A percentile compares a stretch with the other conserved stretches of the same genome.
These are phyloP conservation scores for Porites cylindrica DNA, from an alignment of 92 coral and sea anemone genomes.

Conservation along the genomic window DNA sequence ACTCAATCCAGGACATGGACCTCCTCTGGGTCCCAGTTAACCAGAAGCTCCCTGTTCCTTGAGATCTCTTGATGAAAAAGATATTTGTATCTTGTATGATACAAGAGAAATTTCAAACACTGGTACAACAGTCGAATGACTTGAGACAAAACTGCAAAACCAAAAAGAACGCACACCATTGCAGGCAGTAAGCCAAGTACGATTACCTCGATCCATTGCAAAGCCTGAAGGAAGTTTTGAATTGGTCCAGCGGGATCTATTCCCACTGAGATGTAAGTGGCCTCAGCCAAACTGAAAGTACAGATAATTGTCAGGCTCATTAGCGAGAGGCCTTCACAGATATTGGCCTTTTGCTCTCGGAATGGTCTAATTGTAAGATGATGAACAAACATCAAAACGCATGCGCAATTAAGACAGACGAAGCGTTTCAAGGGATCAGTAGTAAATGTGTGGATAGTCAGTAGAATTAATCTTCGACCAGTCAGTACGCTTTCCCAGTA, in stretches of 20 bases:
- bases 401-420: constrained; percentile 9
- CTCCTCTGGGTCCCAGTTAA: too few relatives aligned
- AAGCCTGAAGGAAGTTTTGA: background rate
- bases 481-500: constrained; percentile 68
- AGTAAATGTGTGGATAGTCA: constrained; percentile 39
- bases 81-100: background rate
- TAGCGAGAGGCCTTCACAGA: constrained; percentile 46
- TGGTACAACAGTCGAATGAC: constrained; percentile 23
- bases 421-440: constrained; percentile 27
- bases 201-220: constrained; percentile 50
- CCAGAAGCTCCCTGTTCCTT: too few relatives aligned
- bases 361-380: constrained; percentile 46
- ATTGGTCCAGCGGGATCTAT: constrained; percentile 38
- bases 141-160: constrained; percentile 46
- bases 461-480: constrained; percentile 49
- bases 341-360: constrained; percentile 53
- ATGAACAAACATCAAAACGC: constrained; percentile 52
- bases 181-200: constrained; percentile 45
- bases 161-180: constrained; percentile 1
- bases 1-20: too few relatives aligned
- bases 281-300: constrained; percentile 48
- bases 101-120: background rate
- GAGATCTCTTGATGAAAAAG: too few relatives aligned
- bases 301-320: constrained; percentile 40
- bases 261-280: constrained; percentile 36